Percentiles rank a stretch among this genome's conserved stretches.
Conservation (phyloP, 2,888 invertebrate genomes). For the Pyrrhosoma nymphula region DNA sequence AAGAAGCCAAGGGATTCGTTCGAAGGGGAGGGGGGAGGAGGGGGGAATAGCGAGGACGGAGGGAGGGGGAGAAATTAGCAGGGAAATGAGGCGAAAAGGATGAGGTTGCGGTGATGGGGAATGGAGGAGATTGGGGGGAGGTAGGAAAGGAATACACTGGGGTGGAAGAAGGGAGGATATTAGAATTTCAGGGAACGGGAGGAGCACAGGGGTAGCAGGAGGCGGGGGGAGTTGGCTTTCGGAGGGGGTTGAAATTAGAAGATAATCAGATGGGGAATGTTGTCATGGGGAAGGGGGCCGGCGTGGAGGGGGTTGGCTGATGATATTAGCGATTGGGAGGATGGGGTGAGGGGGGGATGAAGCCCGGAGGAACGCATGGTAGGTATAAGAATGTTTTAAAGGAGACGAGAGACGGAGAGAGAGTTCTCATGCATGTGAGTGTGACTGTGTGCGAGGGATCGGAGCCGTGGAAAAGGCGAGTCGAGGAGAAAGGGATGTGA, state of each 20-base stretch:
- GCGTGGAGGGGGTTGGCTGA: not conserved
- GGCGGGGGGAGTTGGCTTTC: not conserved
- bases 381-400: not conserved
- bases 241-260: conserved; percentile 7
- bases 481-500: too few species aligned
- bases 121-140: not conserved
- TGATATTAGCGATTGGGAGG: not conserved
- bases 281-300: not conserved
- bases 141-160: not conserved
- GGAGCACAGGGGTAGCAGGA: not conserved
- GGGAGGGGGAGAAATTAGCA: not conserved
- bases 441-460: not conserved
- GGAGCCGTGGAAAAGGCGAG: not conserved
- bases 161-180: not conserved
- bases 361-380: not conserved
- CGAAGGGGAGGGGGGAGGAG: not conserved
- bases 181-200: conserved; percentile 6
- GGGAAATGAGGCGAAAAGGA: not conserved
- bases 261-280: conserved; percentile 26
- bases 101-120: too few species aligned
- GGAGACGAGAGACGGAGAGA: not conserved
- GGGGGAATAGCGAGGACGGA: too few species aligned
- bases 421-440: not conserved
- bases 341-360: not conserved
- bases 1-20: not conserved